These are phyloP conservation scores for Kryptopterus vitreolus DNA, from an alignment of 2,797 vertebrate genomes.

Conservation along the genomic window DNA sequence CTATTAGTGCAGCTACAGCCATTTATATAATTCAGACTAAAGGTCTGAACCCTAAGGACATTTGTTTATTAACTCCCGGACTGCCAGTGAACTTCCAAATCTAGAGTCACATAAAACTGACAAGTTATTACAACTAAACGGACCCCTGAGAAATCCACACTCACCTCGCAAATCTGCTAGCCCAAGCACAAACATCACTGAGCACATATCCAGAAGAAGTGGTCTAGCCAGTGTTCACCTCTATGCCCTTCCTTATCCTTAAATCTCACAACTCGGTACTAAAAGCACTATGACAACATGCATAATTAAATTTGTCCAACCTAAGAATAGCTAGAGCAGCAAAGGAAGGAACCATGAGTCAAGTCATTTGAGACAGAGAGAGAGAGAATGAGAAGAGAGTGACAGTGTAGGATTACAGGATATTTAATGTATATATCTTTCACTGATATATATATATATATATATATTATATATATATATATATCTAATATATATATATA, in stretches of 20 bases:
- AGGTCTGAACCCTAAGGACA: neutral
- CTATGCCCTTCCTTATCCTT: conserved; percentile 25
- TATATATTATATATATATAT: too few species aligned
- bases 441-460: neutral
- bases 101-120: conserved; percentile 1
- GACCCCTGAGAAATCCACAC: neutral
- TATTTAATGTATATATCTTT: conserved; percentile 13
- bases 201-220: conserved; percentile 34
- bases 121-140: conserved; percentile 8
- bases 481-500: too few species aligned
- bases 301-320: conserved; percentile 70
- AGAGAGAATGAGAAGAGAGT: neutral
- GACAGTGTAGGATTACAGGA: conserved; percentile 25
- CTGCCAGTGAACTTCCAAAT: conserved; percentile 17
- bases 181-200: conserved; percentile 26
- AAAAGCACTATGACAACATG: conserved; percentile 71
- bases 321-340: conserved; percentile 67
- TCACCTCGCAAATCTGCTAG: conserved; percentile 8
- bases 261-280: conserved; percentile 59
- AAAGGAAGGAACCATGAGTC: conserved; percentile 20
- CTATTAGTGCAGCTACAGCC: neutral
- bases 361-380: conserved; percentile 21
- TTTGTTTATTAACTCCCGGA: neutral
- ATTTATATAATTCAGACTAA: neutral
- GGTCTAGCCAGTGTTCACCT: neutral